Evolutionary conservation across 2,113 vertebrate genomes (phyloP).

Genomic region (Scopus umbretta): DNA sequence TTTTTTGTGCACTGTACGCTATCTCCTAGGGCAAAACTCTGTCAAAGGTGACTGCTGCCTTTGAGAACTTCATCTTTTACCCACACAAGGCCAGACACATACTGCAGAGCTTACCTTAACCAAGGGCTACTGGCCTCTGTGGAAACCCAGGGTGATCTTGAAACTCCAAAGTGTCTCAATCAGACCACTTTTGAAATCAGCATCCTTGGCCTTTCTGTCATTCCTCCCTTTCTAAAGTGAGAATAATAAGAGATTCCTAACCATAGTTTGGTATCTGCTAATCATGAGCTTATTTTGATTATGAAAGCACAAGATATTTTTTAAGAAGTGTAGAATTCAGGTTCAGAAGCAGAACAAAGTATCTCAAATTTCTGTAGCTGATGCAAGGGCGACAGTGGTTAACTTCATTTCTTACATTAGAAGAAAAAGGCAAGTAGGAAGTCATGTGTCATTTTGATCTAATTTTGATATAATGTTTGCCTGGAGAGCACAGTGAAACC

Average conservation of each 20-base stretch:
- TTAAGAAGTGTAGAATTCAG: not conserved
- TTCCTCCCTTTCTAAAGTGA: not conserved
- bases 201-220: not conserved
- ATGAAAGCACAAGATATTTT: not conserved
- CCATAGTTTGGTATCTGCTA: not conserved
- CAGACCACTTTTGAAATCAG: not conserved
- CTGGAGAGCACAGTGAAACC: not conserved
- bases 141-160: not conserved
- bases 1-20: not conserved
- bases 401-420: not conserved
- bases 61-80: not conserved
- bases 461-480: conserved; percentile 4
- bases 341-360: not conserved
- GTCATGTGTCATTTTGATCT: not conserved
- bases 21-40: not conserved
- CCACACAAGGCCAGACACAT: not conserved
- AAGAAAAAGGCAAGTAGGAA: not conserved
- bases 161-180: not conserved
- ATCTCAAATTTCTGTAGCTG: not conserved
- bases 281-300: not conserved
- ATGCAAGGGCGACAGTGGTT: not conserved
- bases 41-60: not conserved
- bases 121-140: not conserved
- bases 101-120: not conserved
- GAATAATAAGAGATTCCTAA: not conserved